Base-by-base conservation (phyloP, 1,140 invertebrate species). In the Asbolus verrucosus region DNA sequence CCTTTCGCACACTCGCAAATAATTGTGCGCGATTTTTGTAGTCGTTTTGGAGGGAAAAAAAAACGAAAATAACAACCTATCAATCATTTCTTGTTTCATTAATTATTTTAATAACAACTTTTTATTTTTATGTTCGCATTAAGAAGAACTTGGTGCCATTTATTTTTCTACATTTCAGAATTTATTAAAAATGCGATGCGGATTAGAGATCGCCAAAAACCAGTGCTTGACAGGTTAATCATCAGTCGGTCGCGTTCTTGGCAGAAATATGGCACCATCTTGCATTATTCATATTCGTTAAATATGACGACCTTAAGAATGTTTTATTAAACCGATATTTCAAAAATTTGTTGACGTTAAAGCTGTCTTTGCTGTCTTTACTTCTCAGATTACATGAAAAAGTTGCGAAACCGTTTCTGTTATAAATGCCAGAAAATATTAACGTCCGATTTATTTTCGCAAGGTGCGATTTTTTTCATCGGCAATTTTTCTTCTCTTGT, bases 391-490 rank as follows among this genome's bases (percentile, higher is more conserved):
- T 54, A 54, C 46, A n/a, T 8, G 18, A n/a, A n/a, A n/a, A n/a
- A 24, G n/a, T 54, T 54, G 19, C 19, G 46, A 54, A 54, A 30
- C 46, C 14, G 24, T 54, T 31, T 24, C 46, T 14, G 46, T 24
- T 54, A 54, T 27, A 54, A 54, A 54, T 27, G 46, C 46, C 46
- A 54, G 46, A 54, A 54, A 54, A 54, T 27, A 54, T 54, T 21
- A 27, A 11, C 46, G 46, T 27, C 14, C 46, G 21, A 54, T 54
- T 54, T 54, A 54, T 54, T 54, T 54, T 27, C 19, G 19, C 46
- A 27, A 54, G 21, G 21, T 54, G 21, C 3, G 11, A 9, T 18
- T 54, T 54, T 27, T 54, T 54, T 24, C 43, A 14, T 46, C 41
- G 2, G 14, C 41, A 18, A 18, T 18, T 14, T 18, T 30, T 30